These are phyloP conservation scores for Phorcus lineatus DNA, from an alignment of 2,888 invertebrate species.

Conservation along the genomic window DNA sequence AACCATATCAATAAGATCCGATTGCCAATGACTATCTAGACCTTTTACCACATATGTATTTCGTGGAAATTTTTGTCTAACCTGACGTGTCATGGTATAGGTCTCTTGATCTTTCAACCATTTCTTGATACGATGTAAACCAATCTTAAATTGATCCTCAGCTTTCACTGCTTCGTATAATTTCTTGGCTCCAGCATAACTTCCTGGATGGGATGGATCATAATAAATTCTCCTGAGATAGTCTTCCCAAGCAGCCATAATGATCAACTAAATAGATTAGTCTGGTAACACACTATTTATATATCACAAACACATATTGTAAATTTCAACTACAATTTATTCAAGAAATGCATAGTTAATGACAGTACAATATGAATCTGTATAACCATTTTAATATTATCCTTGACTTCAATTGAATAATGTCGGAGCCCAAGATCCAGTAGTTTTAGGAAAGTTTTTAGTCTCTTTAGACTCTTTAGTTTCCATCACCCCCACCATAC, in stretches of 20 bases:
- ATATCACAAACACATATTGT: too few relatives aligned
- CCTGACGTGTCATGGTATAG: background rate
- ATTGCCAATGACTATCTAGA: slow-evolving; percentile 8
- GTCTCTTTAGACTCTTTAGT: too few relatives aligned
- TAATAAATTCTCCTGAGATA: background rate
- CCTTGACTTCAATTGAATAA: too few relatives aligned
- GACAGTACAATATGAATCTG: too few relatives aligned
- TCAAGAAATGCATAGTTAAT: background rate
- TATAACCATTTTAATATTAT: too few relatives aligned
- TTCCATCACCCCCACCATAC: background rate
- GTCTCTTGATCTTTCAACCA: slow-evolving; percentile 15
- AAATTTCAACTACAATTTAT: too few relatives aligned
- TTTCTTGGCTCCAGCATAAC: background rate
- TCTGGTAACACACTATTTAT: background rate
- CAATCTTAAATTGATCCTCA: slow-evolving; percentile 32
- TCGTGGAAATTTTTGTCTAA: background rate
- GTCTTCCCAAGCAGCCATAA: background rate
- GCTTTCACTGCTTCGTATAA: slow-evolving; percentile 30
- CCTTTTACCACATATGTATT: slow-evolving; percentile 5
- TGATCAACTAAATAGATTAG: background rate
- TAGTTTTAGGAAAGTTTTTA: too few relatives aligned
- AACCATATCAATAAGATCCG: slow-evolving; percentile 6
- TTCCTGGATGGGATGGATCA: background rate
- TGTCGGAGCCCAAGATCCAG: too few relatives aligned
- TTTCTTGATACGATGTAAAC: background rate